Conservation (phyloP, 2,888 invertebrate genomes). For the Eledona agricola region DNA sequence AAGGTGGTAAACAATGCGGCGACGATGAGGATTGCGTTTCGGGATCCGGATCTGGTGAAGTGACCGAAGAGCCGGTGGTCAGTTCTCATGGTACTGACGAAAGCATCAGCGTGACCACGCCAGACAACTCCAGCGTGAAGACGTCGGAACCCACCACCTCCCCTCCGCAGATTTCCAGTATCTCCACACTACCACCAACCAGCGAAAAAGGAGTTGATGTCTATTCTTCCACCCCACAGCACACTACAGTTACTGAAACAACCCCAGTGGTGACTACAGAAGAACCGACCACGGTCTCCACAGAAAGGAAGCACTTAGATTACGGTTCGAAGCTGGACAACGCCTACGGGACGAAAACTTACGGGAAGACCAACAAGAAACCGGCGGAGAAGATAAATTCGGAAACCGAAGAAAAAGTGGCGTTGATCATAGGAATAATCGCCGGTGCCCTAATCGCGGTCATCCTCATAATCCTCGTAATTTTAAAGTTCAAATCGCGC, state of each 20-base stretch:
- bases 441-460: conserved; percentile 91
- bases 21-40: conserved; percentile 89
- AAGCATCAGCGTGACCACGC: conserved; percentile 36
- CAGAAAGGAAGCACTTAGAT: conserved; percentile 24
- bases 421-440: conserved; percentile 86
- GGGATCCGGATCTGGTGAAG: conserved; percentile 81
- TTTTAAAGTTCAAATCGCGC: conserved; percentile 86
- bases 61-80: conserved; percentile 70
- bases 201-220: conserved; percentile 29
- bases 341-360: neutral
- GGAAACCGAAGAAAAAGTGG: conserved; percentile 77
- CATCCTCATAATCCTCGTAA: conserved; percentile 87
- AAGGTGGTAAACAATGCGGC: conserved; percentile 55
- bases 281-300: conserved; percentile 32
- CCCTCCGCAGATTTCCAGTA: neutral
- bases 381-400: conserved; percentile 68
- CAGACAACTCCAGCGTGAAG: conserved; percentile 40
- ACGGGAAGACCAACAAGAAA: conserved; percentile 42
- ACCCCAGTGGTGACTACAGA: conserved; percentile 34
- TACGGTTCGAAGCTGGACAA: conserved; percentile 16
- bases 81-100: conserved; percentile 54
- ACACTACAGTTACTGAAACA: conserved; percentile 35
- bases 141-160: conserved; percentile 15
- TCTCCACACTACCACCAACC: conserved; percentile 9
- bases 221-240: conserved; percentile 29